Evolutionary conservation across 1,140 invertebrate genomes (phyloP).

Genomic region (Neodiprion lecontei): DNA sequence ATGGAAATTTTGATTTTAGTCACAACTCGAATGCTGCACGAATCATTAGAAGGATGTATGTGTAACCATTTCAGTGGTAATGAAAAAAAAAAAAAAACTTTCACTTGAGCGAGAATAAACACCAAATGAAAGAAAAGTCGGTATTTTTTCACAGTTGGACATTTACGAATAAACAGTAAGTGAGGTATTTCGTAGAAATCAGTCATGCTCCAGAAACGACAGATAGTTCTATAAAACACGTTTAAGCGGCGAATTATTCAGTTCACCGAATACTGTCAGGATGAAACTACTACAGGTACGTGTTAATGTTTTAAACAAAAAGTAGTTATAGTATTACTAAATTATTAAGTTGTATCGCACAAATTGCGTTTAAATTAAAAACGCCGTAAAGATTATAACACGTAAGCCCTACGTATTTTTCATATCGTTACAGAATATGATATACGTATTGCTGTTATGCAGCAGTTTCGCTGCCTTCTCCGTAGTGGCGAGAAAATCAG

Average conservation of each 20-base stretch:
- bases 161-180: background rate
- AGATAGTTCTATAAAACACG: background rate
- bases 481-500: background rate
- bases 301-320: background rate
- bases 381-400: background rate
- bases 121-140: background rate
- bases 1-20: too few relatives aligned
- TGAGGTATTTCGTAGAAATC: background rate
- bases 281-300: background rate
- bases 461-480: background rate
- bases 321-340: background rate
- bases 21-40: background rate
- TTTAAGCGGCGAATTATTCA: background rate
- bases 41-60: background rate
- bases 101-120: background rate
- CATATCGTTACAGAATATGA: background rate
- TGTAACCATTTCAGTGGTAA: background rate
- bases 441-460: background rate
- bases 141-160: background rate
- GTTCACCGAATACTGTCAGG: background rate
- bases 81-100: background rate
- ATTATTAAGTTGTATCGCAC: background rate
- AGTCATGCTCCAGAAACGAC: background rate
- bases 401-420: background rate
- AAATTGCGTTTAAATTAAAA: background rate